Evolutionary conservation across 2,113 vertebrate genomes (phyloP).

Genomic region (Camelus dromedarius): DNA sequence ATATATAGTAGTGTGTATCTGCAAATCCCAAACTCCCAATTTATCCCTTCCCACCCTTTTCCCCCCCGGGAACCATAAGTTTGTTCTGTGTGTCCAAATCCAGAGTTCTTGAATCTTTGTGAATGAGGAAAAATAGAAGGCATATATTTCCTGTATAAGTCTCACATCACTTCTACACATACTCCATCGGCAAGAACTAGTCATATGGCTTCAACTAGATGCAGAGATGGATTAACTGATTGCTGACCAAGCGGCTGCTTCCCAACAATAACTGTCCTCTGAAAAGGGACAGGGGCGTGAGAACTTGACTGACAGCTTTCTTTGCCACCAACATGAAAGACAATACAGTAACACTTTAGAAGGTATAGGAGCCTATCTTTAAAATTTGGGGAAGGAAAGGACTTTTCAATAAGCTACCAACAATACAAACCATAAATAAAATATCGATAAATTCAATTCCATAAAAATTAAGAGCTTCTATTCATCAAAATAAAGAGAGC

Average conservation of each 20-base stretch:
- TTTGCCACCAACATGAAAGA: not conserved
- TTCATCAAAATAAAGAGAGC: not conserved
- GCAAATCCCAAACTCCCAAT: too few species aligned
- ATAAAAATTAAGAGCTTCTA: not conserved
- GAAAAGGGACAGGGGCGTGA: not conserved
- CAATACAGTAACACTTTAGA: not conserved
- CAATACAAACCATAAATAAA: not conserved
- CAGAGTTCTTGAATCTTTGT: not conserved
- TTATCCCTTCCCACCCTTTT: too few species aligned
- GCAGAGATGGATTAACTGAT: not conserved
- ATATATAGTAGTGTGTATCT: too few species aligned
- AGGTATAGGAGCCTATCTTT: not conserved
- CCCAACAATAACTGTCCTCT: not conserved
- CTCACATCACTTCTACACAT: not conserved
- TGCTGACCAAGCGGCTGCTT: not conserved
- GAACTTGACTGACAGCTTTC: not conserved
- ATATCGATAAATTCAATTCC: not conserved
- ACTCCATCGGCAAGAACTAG: not conserved
- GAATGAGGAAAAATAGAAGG: not conserved
- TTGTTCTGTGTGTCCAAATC: not conserved
- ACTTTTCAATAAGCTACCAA: not conserved
- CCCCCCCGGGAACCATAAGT: too few species aligned
- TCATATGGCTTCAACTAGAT: not conserved
- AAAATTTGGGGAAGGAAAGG: not conserved
- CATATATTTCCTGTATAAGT: not conserved